A percentile compares a stretch with the other conserved stretches of the same genome.
Evolutionary conservation across 2,113 vertebrate species (phyloP).

Genomic region (Parus major): DNA sequence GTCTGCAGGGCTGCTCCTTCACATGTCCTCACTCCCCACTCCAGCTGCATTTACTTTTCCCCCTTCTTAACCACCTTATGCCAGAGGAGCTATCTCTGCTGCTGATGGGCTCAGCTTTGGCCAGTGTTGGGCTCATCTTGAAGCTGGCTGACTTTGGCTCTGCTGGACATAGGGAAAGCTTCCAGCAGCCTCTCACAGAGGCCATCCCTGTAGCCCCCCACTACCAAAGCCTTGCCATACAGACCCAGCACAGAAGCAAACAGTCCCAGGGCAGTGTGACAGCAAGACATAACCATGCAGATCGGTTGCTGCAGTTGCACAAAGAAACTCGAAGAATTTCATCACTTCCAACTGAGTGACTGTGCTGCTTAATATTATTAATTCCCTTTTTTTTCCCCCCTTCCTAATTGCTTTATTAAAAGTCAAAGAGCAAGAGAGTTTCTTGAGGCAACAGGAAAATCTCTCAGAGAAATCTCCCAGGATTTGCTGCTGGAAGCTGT

Average conservation of each 20-base stretch:
- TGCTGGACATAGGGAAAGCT: fast-evolving
- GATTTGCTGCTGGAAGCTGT: slow-evolving; percentile 16
- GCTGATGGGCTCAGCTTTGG: neutral
- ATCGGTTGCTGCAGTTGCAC: neutral
- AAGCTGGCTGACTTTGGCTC: neutral
- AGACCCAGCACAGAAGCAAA: neutral
- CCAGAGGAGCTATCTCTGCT: neutral
- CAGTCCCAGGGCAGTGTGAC: fast-evolving
- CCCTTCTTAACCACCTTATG: neutral
- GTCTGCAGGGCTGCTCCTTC: neutral
- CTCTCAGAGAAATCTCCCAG: neutral
- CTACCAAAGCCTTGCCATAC: neutral
- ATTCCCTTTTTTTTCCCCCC: neutral
- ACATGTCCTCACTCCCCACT: too few species aligned
- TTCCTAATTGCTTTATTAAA: slow-evolving; percentile 10
- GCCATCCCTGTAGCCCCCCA: neutral
- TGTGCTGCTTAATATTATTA: neutral
- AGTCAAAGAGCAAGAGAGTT: slow-evolving; percentile 30
- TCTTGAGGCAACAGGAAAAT: slow-evolving; percentile 33
- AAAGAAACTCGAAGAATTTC: neutral
- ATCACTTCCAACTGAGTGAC: neutral
- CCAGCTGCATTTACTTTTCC: neutral
- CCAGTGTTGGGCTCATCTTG: fast-evolving
- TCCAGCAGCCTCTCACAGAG: neutral
- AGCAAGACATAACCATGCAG: neutral